phyloP scores from a whole-genome alignment of 2,113 vertebrate genomes.

The Silurus meridionalis region DNA sequence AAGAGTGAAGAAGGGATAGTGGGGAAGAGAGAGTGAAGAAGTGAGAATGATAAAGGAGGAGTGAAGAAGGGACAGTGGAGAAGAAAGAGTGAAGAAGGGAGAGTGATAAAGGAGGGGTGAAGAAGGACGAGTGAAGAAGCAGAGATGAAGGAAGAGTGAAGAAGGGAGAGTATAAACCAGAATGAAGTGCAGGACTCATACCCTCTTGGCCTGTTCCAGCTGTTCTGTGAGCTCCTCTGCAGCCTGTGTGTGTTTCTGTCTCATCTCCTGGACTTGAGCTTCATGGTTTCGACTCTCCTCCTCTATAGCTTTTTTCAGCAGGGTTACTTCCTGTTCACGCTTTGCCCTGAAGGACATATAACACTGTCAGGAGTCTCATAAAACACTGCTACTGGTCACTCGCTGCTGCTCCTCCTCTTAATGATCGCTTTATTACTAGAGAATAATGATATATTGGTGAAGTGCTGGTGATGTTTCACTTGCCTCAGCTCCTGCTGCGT shows the following conservation, averaged over 20 bases:
- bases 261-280: constrained; percentile 87
- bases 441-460: background rate
- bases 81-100: background rate
- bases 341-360: constrained; percentile 75
- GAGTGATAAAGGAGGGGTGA: no score
- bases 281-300: constrained; percentile 83
- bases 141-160: background rate
- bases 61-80: no score
- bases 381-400: background rate
- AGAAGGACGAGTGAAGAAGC: no score
- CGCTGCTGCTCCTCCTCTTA: background rate
- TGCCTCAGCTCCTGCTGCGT: constrained; percentile 88
- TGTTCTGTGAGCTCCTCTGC: constrained; percentile 86
- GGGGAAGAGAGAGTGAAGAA: no score
- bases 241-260: constrained; percentile 84
- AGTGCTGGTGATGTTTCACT: background rate
- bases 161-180: background rate
- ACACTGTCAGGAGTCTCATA: background rate
- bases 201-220: constrained; percentile 86
- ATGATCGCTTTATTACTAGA: background rate
- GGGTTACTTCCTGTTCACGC: constrained; percentile 84
- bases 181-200: constrained; percentile 50
- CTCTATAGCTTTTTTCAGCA: constrained; percentile 82
- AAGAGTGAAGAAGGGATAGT: no score
- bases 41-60: no score